These are phyloP conservation scores for Henricia sp. DNA, from an alignment of 53 echinoderm and acorn worm genomes.

Conservation along the genomic window DNA sequence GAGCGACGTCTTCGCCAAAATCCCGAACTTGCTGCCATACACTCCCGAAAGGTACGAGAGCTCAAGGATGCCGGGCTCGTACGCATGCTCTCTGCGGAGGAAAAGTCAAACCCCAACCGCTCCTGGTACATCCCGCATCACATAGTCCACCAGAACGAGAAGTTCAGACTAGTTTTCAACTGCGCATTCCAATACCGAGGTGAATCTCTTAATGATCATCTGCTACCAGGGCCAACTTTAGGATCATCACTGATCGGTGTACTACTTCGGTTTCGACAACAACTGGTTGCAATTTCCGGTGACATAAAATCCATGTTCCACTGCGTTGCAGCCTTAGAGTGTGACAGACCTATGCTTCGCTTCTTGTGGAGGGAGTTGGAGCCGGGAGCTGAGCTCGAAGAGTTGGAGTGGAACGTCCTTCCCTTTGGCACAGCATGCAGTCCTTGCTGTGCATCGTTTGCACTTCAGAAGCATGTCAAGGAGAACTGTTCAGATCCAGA, in stretches of 20 bases:
- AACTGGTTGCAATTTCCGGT: slow-evolving; percentile 5
- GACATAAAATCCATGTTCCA: slow-evolving; percentile 33
- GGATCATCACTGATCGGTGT: slow-evolving; percentile 39
- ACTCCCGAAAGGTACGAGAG: neutral
- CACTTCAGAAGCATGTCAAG: slow-evolving; percentile 37
- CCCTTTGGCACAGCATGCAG: slow-evolving; percentile 64
- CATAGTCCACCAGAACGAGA: slow-evolving; percentile 38
- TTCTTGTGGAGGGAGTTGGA: slow-evolving; percentile 15
- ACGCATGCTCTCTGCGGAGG: neutral
- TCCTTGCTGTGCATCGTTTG: slow-evolving; percentile 52
- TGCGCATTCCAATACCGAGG: slow-evolving; percentile 47
- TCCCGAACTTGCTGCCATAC: neutral
- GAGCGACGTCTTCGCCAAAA: neutral
- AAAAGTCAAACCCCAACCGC: neutral
- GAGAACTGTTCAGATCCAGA: slow-evolving; percentile 20
- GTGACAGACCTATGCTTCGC: neutral
- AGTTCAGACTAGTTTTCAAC: slow-evolving; percentile 56
- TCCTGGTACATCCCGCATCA: slow-evolving; percentile 66
- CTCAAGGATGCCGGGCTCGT: slow-evolving; percentile 1
- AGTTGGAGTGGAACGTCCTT: slow-evolving; percentile 50
- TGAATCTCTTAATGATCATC: slow-evolving; percentile 39
- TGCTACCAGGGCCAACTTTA: slow-evolving; percentile 46
- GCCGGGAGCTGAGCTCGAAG: neutral
- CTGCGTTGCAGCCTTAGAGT: neutral
- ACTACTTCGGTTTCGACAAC: slow-evolving; percentile 1